phyloP scores from a whole-genome alignment of 2,113 vertebrate genomes.

The Blennius ocellaris region DNA sequence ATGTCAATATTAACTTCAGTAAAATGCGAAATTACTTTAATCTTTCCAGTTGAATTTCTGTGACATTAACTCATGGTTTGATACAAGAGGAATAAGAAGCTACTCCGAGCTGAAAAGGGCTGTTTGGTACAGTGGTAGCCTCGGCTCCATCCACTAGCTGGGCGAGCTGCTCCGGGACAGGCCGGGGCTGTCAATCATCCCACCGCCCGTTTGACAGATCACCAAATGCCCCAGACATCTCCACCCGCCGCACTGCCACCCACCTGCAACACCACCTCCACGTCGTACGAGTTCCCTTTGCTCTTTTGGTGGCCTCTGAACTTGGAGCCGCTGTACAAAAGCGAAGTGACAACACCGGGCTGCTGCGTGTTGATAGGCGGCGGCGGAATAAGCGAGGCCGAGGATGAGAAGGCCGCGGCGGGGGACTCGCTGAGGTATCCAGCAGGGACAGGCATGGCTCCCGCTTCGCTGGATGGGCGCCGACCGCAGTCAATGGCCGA shows the following conservation, averaged over 20 bases:
- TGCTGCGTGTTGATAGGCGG: slow-evolving; percentile 97
- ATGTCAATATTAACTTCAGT: not conserved
- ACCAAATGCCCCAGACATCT: slow-evolving; percentile 57
- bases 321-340: slow-evolving; percentile 96
- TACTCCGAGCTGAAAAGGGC: not conserved
- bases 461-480: slow-evolving; percentile 76
- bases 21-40: not conserved
- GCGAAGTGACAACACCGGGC: slow-evolving; percentile 94
- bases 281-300: slow-evolving; percentile 98
- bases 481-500: slow-evolving; percentile 67
- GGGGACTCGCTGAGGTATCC: slow-evolving; percentile 85
- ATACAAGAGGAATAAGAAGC: not conserved
- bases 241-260: slow-evolving; percentile 52
- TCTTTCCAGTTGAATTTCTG: not conserved
- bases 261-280: slow-evolving; percentile 98
- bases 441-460: slow-evolving; percentile 94
- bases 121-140: not conserved
- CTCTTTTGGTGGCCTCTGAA: slow-evolving; percentile 98
- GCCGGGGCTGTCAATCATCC: slow-evolving; percentile 73
- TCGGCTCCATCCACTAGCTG: slow-evolving; percentile 20
- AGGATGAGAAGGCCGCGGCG: slow-evolving; percentile 84
- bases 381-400: slow-evolving; percentile 92
- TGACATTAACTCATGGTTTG: not conserved
- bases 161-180: slow-evolving; percentile 24
- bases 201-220: slow-evolving; percentile 70